Percentiles rank a stretch among this genome's conserved stretches.
Evolutionary conservation across 1,140 invertebrate species (phyloP).

Genomic region (Drosophila teissieri): DNA sequence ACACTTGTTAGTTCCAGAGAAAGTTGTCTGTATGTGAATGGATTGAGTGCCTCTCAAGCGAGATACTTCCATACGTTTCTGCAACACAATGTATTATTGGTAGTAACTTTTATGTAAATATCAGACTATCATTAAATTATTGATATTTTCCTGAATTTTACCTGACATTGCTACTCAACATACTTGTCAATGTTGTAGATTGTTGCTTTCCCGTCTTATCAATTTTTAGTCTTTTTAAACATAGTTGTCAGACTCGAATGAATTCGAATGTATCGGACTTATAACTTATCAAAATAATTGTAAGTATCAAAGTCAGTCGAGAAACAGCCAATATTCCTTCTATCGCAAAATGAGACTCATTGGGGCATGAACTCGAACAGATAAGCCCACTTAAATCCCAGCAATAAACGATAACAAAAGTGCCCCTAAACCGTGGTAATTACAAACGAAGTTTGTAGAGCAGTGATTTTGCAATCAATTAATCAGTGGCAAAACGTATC

Average conservation of each 20-base stretch:
- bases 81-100: too few relatives aligned
- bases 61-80: too few relatives aligned
- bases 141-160: not conserved
- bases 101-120: too few relatives aligned
- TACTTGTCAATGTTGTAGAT: not conserved
- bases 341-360: constrained; percentile 33
- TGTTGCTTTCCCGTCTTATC: constrained; percentile 5
- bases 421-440: not conserved
- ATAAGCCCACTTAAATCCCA: constrained; percentile 24
- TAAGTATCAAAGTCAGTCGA: too few relatives aligned
- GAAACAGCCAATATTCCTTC: not conserved
- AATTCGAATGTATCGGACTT: too few relatives aligned
- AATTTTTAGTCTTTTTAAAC: not conserved
- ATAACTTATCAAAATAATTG: too few relatives aligned
- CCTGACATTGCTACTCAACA: not conserved
- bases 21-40: constrained; percentile 18
- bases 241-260: too few relatives aligned
- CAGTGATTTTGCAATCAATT: constrained; percentile 44
- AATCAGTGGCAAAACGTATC: constrained; percentile 35
- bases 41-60: not conserved
- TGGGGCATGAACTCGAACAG: not conserved
- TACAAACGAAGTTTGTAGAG: not conserved
- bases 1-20: constrained; percentile 3
- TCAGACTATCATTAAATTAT: too few relatives aligned
- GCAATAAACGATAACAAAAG: constrained; percentile 1